Evolutionary conservation across 2,888 invertebrate genomes (phyloP).

Genomic region (Onchidella celtica): DNA sequence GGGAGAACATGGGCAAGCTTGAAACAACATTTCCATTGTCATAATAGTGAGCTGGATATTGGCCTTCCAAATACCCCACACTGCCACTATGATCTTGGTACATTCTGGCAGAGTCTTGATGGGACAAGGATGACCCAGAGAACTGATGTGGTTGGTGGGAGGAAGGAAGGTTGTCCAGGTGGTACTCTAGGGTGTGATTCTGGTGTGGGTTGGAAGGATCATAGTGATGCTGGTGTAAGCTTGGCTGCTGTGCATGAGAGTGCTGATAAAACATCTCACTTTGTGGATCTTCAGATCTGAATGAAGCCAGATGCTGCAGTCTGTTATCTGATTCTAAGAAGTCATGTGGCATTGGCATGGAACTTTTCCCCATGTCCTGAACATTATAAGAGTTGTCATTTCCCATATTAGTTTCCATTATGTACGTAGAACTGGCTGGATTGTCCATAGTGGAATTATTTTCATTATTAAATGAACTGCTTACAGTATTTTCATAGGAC

Average conservation of each 20-base stretch:
- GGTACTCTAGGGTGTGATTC: slow-evolving; percentile 18
- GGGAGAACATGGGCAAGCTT: slow-evolving; percentile 35
- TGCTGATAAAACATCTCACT: slow-evolving; percentile 35
- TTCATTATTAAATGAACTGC: slow-evolving; percentile 19
- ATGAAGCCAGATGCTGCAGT: slow-evolving; percentile 37
- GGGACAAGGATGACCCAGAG: slow-evolving; percentile 15
- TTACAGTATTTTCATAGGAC: slow-evolving; percentile 22
- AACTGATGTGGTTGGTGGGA: slow-evolving; percentile 34
- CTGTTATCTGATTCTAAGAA: slow-evolving; percentile 25
- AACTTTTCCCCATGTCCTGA: slow-evolving; percentile 31
- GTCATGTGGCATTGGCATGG: slow-evolving; percentile 28
- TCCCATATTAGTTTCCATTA: slow-evolving; percentile 4
- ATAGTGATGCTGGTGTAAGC: slow-evolving; percentile 35
- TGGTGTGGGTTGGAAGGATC: slow-evolving; percentile 24
- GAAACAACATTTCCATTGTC: slow-evolving; percentile 5
- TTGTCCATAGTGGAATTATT: slow-evolving; percentile 7
- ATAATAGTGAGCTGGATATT: slow-evolving; percentile 37
- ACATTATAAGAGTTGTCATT: slow-evolving; percentile 14
- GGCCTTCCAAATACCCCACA: slow-evolving; percentile 23
- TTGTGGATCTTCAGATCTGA: slow-evolving; percentile 23
- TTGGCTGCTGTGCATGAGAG: background rate
- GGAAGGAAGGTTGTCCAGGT: slow-evolving; percentile 24
- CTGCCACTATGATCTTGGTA: slow-evolving; percentile 18
- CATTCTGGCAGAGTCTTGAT: slow-evolving; percentile 31
- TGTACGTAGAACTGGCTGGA: slow-evolving; percentile 6